These are phyloP conservation scores for Marmota monax DNA, from an alignment of 2,113 vertebrate species.

Conservation along the genomic window DNA sequence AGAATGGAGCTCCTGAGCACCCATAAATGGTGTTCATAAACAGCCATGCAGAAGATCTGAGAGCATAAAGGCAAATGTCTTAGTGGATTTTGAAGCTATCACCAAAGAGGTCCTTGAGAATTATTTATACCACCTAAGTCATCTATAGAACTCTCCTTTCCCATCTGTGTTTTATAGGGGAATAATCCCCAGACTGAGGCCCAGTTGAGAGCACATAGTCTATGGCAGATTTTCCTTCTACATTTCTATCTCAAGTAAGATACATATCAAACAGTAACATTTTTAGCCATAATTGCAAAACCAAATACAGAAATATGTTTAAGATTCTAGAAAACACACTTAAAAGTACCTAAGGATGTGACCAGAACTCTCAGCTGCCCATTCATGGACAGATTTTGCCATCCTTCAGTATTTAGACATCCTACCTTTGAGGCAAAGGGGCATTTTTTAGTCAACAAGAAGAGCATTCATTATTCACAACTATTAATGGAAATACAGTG, in stretches of 20 bases:
- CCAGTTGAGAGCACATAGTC: neutral
- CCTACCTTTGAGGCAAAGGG: neutral
- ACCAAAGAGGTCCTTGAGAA: neutral
- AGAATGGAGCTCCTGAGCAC: neutral
- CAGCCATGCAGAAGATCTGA: neutral
- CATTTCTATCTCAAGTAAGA: neutral
- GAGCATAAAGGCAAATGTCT: neutral
- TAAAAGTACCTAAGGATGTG: no score
- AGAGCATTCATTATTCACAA: conserved; percentile 1
- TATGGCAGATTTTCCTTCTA: neutral
- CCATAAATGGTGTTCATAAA: neutral
- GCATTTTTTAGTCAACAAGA: neutral
- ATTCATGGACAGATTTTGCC: neutral
- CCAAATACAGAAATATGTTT: neutral
- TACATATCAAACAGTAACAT: neutral
- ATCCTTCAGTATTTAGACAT: neutral
- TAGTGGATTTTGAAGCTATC: neutral
- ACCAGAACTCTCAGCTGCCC: neutral
- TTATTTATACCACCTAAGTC: neutral
- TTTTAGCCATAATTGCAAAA: neutral
- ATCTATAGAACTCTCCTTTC: neutral
- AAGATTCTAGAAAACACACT: neutral
- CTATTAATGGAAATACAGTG: neutral
- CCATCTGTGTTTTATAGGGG: neutral
- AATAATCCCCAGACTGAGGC: neutral